Evolutionary conservation across 2,888 invertebrate species (phyloP).

Genomic region (Megalurothrips usitatus): DNA sequence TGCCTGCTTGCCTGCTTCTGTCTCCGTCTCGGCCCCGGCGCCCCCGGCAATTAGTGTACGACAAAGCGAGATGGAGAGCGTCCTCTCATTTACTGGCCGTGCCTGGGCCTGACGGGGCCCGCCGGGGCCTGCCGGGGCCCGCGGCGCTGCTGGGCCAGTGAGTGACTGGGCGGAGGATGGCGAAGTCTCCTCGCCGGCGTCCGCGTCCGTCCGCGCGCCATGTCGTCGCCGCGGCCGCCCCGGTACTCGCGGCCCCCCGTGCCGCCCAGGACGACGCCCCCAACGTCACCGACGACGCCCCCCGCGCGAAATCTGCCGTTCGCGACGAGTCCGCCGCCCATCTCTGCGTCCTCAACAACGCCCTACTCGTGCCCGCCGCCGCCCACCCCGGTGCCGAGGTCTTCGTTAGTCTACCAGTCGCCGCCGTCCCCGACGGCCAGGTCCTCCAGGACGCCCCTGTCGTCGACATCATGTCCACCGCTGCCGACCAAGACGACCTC

Average conservation of each 20-base stretch:
- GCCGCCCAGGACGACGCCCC: neutral
- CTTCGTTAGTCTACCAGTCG: neutral
- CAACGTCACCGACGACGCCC: neutral
- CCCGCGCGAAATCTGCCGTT: neutral
- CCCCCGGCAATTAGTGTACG: too few species aligned
- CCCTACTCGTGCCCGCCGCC: neutral
- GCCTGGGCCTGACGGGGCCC: neutral
- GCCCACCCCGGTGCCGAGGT: neutral
- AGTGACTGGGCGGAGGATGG: neutral
- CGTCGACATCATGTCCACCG: neutral
- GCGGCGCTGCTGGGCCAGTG: neutral
- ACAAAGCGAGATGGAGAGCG: neutral
- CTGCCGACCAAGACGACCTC: neutral
- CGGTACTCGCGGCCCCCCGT: neutral
- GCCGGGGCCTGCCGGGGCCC: neutral
- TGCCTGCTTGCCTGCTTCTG: too few species aligned
- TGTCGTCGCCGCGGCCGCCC: neutral
- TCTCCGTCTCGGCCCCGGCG: too few species aligned
- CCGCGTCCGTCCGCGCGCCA: neutral
- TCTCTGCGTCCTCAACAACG: neutral
- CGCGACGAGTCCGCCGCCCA: neutral
- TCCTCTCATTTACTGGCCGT: neutral
- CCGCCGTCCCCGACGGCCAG: neutral
- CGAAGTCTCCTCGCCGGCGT: neutral
- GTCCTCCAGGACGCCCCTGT: neutral